A percentile compares a stretch with the other conserved stretches of the same genome.
Evolutionary conservation across 2,113 vertebrate species (phyloP).

Genomic region (Leucopternis melanops): DNA sequence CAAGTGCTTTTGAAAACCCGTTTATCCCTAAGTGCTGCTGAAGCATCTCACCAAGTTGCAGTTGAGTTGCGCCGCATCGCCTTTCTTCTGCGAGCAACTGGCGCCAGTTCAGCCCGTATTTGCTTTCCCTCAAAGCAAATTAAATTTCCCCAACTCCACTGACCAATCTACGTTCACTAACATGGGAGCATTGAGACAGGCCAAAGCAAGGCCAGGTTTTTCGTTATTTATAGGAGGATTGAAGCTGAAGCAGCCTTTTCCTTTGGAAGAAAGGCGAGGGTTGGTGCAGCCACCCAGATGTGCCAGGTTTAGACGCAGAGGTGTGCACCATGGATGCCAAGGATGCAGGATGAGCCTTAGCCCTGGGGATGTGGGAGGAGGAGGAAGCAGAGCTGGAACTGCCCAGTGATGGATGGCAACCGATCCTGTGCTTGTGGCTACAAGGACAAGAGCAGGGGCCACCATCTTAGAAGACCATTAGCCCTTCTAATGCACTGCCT

Average conservation of each 20-base stretch:
- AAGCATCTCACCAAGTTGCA: neutral
- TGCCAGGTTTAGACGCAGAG: neutral
- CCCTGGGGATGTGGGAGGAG: neutral
- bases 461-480: neutral
- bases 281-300: neutral
- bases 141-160: neutral
- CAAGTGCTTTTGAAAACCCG: neutral
- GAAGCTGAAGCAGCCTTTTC: neutral
- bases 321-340: neutral
- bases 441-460: neutral
- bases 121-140: neutral
- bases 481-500: neutral
- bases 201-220: neutral
- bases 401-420: neutral
- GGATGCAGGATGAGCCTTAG: neutral
- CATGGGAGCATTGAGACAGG: neutral
- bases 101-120: neutral
- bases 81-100: neutral
- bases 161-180: neutral
- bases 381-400: neutral
- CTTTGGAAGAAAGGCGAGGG: neutral
- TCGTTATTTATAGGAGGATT: fast-evolving
- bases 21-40: neutral
- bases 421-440: neutral
- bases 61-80: neutral